These are phyloP conservation scores for Triplophysa tibetana DNA, from an alignment of 2,113 vertebrate species.

Conservation along the genomic window DNA sequence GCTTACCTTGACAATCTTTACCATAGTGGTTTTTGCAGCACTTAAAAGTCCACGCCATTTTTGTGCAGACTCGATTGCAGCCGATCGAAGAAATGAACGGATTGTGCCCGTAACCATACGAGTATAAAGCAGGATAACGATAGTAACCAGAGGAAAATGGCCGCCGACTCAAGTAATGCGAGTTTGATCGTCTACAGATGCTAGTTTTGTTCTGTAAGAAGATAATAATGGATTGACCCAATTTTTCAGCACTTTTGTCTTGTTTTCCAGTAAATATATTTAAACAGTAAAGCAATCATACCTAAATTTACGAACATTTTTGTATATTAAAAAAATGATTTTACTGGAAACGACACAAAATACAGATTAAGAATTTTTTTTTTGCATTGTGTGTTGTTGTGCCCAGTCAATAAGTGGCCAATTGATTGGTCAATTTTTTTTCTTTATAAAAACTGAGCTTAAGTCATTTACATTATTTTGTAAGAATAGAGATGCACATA, in stretches of 20 bases:
- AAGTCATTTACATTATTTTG: neutral
- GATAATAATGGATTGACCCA: neutral
- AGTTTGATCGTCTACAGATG: neutral
- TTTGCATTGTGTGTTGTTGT: too few relatives aligned
- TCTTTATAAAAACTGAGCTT: neutral
- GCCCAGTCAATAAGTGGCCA: too few relatives aligned
- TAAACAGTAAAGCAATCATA: too few relatives aligned
- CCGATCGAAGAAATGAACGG: constrained; percentile 36
- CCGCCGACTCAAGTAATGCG: neutral
- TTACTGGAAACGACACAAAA: too few relatives aligned
- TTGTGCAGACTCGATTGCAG: constrained; percentile 77
- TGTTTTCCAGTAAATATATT: too few relatives aligned
- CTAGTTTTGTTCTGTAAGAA: constrained; percentile 44
- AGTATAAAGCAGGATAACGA: neutral
- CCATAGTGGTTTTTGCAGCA: constrained; percentile 93
- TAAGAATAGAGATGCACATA: constrained; percentile 61
- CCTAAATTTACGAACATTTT: too few relatives aligned
- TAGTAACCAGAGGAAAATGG: neutral
- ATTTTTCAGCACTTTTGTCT: too few relatives aligned
- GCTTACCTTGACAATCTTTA: constrained; percentile 83
- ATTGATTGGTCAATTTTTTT: too few relatives aligned
- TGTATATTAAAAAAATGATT: too few relatives aligned
- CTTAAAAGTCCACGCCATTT: constrained; percentile 71
- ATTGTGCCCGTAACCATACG: neutral
- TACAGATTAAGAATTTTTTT: too few relatives aligned